Percentiles rank a stretch among this genome's conserved stretches.
These are phyloP conservation scores for Xestia ashworthii DNA, from an alignment of 2,888 invertebrate genomes.

Conservation along the genomic window DNA sequence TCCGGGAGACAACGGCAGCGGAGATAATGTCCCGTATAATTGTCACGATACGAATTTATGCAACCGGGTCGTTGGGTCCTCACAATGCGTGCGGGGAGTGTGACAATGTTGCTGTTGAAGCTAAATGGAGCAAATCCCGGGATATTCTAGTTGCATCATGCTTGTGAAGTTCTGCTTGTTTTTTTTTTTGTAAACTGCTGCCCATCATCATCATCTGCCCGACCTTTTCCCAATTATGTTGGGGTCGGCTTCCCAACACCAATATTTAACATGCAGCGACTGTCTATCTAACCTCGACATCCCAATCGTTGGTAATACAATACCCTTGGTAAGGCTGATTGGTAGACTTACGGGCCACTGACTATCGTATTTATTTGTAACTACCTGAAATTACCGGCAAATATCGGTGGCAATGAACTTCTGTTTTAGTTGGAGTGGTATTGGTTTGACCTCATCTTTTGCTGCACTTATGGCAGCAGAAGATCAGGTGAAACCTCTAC, in stretches of 20 bases:
- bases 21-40: slow-evolving; percentile 75
- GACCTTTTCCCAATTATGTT: neutral
- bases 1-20: slow-evolving; percentile 56
- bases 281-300: neutral
- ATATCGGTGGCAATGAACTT: neutral
- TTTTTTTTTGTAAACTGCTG: neutral
- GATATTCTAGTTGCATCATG: slow-evolving; percentile 17
- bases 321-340: neutral
- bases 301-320: too few relatives aligned
- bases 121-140: neutral
- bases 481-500: too few relatives aligned
- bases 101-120: slow-evolving; percentile 47
- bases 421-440: neutral
- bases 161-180: neutral
- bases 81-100: slow-evolving; percentile 55
- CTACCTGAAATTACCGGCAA: neutral
- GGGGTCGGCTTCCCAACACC: neutral
- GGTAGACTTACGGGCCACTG: neutral
- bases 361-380: neutral
- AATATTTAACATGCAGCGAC: neutral
- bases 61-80: slow-evolving; percentile 70
- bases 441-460: neutral
- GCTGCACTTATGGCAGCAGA: too few relatives aligned
- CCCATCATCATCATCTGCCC: neutral
- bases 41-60: slow-evolving; percentile 79